Base-by-base conservation (phyloP, 2,888 invertebrate species). In the Trilocha varians region DNA sequence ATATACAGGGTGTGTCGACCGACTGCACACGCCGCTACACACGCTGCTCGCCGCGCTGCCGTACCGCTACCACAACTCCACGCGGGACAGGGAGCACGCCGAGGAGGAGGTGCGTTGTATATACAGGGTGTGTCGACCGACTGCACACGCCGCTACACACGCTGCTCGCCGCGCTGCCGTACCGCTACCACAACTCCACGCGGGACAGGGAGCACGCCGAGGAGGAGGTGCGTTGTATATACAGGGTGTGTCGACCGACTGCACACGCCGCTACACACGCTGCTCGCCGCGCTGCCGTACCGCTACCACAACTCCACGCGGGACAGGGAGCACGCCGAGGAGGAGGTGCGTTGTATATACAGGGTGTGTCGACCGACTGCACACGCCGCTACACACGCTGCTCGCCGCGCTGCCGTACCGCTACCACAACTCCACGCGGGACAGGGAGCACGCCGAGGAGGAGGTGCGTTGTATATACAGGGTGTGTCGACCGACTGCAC, bases 41-140 rank as follows among this genome's bases (percentile, higher is more conserved):
- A 91, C 91, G 55, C 89, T 93, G 54, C n/a, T 94, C 94, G 93
- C 88, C 90, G 85, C 87, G 45, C 79, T 95, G 59, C 93, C 93
- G 89, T 59, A 57, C 59, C 38, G 88, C 63, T 90, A 91, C 55
- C 48, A 57, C 25, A 16, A 40, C 48, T 52, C 55, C 18, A 13
- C 44, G n/a, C 42, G 43, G 36, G 40, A 50, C 40, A 38, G 42
- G 13, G 41, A 39, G 3, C 36, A 53, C 36, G 17, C 55, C 45
- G 57, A 54, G 5, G 69, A 78, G 45, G 71, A 73, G 70, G 77
- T 76, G 43, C 6, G 39, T 15, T 8, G 11, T 11, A 36, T n/a
- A 8, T n/a, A 1, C 32, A 9, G 11, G 2, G n/a, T n/a, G n/a
- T n/a, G n/a, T 97, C 49, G 97, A 97, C 84, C 89, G 97, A 45